Evolutionary conservation across 2,113 vertebrate genomes (phyloP), one percentile per base, ranked within the genome.

Genomic region (Tetraodon nigroviridis): DNA sequence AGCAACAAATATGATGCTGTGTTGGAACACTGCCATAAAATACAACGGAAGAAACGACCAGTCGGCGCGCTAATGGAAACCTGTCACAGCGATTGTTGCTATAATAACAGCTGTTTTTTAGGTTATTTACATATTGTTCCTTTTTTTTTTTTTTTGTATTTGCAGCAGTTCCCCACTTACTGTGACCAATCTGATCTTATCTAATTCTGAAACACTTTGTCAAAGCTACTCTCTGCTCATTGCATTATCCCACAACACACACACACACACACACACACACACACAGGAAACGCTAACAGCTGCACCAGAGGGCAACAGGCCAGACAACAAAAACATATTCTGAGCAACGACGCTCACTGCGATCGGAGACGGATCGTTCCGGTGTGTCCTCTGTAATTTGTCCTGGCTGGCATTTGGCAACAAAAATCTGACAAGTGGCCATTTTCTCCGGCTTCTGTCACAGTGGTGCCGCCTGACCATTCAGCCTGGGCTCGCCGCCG

Each of bases 381-480:
- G 41, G 17, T 53, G 61, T 42, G 41, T 56, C 32, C 22, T 51
- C 64, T 56, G 61, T 45, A 42, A 69, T 74, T 71, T 69, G 41
- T 65, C 67, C 67, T 17, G 20, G 20, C 21, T 8, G 58, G 42
- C 29, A 32, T 32, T 32, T 32, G 45, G 44, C 27, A 32, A 51
- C 58, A 55, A 52, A 57, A 56, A 61, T 51, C 41, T 65, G 68
- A 79, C 73, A 84, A 58, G 55, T 50, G 18, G 44, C 27, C 51
- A 58, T 64, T 60, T 71, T 50, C 67, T 40, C 32, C 14, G 21
- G 29, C 19, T n/a, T 32, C 60, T 22, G 15, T 71, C 37, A 2
- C 46, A 73, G 46, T 61, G 62, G n/a, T 48, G 61, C 6, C 32
- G 32, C 32, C 32, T 37, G 32, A 37, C 32, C 32, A 12, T 37